Base-by-base conservation (phyloP, 2,888 invertebrate species). In the Muscina levida region DNA sequence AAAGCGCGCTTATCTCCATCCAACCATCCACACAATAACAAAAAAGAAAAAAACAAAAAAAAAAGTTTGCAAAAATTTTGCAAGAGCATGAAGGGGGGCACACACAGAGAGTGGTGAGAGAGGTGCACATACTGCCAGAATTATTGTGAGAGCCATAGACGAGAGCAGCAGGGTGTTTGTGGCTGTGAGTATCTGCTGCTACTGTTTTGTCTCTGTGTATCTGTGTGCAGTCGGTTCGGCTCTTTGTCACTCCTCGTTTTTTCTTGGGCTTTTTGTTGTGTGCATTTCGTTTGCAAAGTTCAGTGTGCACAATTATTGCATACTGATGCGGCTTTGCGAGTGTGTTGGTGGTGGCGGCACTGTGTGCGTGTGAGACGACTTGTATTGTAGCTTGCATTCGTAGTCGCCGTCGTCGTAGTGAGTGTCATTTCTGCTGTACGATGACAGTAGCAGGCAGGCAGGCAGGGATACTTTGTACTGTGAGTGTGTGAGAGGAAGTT, bases 1-100 rank as follows among this genome's bases (percentile, higher is more conserved):
- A 83, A 77, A 39, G 66, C 80, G 56, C 74, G 65, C 78, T 82
- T 76, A 80, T 83, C 80, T 70, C 31, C 31, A 3, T 31, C 31
- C 31, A 31, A 5, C 8, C 31, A 31, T 53, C 56, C 37, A 26
- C 65, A 59, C 53, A 76, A 26, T 19, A 62, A n/a, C n/a, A n/a
- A n/a, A n/a, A n/a, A 39, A 42, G 8, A 66, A 17, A n/a, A n/a
- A n/a, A n/a, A n/a, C n/a, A n/a, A 57, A 65, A 11, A 37, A 48
- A 72, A 77, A 74, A 72, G 65, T 79, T 82, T 82, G 83, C 74
- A 77, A 65, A 73, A 37, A 73, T 70, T 42, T 15, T 65, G 57
- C 24, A 44, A 48, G 31, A 37, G 67, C 22, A 48, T 46, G 53
- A 31, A 31, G 31, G 31, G 31, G 31, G 3, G 31, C 8, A 8